Percentiles rank a stretch among this genome's conserved stretches.
phyloP scores from a whole-genome alignment of 2,113 vertebrate species.

The Cyanoramphus novaezelandiae region DNA sequence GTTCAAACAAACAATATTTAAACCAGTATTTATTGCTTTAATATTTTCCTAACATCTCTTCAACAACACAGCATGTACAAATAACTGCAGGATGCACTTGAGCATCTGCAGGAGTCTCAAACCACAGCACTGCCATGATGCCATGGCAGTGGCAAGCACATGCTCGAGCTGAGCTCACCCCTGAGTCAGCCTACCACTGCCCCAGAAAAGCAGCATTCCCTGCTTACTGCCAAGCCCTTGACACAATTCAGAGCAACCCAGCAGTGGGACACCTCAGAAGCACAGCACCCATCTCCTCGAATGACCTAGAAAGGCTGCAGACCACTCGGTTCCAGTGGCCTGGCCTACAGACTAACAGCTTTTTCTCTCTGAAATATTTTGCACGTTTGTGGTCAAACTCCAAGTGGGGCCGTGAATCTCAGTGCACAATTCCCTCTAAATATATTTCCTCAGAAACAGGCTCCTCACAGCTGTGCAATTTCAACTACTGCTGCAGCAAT shows the following conservation, averaged over 20 bases:
- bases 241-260: background rate
- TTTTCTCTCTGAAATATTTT: background rate
- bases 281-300: background rate
- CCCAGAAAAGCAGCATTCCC: background rate
- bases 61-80: background rate
- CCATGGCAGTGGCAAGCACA: background rate
- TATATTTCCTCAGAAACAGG: background rate
- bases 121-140: background rate
- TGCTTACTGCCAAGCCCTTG: background rate
- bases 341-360: background rate
- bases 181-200: background rate
- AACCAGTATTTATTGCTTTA: conserved; percentile 52
- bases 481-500: background rate
- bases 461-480: background rate
- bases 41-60: conserved; percentile 46
- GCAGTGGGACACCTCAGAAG: background rate
- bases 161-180: background rate
- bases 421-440: background rate
- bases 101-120: background rate
- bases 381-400: background rate
- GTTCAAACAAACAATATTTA: conserved; percentile 39
- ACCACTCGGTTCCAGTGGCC: background rate
- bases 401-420: background rate
- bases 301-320: background rate
- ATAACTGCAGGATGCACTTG: background rate